Base-by-base conservation (phyloP, 2,888 invertebrate species). In the Polydrusus pterygomalis region DNA sequence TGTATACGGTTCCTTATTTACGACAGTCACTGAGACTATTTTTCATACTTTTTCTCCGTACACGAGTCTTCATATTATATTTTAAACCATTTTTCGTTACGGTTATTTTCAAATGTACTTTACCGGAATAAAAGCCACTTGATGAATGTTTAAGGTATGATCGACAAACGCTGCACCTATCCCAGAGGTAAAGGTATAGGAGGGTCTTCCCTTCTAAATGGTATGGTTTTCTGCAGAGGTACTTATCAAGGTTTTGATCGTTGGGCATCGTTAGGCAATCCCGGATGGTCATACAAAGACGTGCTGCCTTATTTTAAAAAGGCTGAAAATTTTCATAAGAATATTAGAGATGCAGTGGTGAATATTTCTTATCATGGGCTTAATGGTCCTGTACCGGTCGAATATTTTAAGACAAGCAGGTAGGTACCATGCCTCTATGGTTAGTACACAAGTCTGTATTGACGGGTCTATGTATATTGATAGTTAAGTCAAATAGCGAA, bases 221-320 rank as follows among this genome's bases (percentile, higher is more conserved):
- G 86, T 77, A 88, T 90, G 88, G 83, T 89, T 6, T 90, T 90
- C 80, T 84, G 87, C 0, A 81, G 90, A 62, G 90, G 90, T 1
- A 86, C 87, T 79, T 82, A 85, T 11, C 77, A 84, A 11, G 89
- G 89, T 78, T 90, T 87, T 78, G 87, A 89, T 78, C 75, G 80
- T 5, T 90, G 90, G 90, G 88, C 86, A 8, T 81, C 81, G 0
- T 54, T 78, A 8, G 80, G 84, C 2, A 83, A 84, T 15, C 84
- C 83, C 51, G 83, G 84, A 6, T 86, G 90, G 90, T 90, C 92
- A 1, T 92, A 91, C 81, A 81, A 88, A 0, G 90, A 92, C 0
- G 90, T 87, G 5, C 84, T 90, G 17, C 89, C 89, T 1, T 91
- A 90, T 81, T 91, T 86, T 74, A 81, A 80, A 58, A 75, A 75